Conservation (phyloP, 2,797 vertebrate species). For the Argyrosomus regius region DNA sequence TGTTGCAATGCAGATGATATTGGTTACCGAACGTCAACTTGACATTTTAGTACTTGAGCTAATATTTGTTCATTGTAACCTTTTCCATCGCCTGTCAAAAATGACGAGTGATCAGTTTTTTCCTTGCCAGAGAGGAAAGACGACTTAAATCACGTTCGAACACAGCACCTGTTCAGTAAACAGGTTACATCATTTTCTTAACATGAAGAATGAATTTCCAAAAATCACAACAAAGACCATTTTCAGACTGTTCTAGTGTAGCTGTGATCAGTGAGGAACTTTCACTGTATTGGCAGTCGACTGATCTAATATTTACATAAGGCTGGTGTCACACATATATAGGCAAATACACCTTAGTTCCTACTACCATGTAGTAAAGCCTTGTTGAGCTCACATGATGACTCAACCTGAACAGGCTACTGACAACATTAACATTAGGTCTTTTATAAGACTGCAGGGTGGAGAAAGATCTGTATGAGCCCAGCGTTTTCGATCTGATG, state of each 20-base stretch:
- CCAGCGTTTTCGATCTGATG: slow-evolving; percentile 40
- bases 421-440: slow-evolving; percentile 11
- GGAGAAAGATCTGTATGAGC: slow-evolving; percentile 8
- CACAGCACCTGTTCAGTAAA: slow-evolving; percentile 2
- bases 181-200: not conserved
- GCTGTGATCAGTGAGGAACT: not conserved
- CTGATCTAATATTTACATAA: slow-evolving; percentile 8
- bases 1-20: slow-evolving; percentile 18
- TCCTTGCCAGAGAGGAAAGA: slow-evolving; percentile 10
- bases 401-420: slow-evolving; percentile 10
- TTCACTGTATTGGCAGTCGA: not conserved
- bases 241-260: not conserved
- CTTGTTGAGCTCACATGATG: slow-evolving; percentile 17
- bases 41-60: slow-evolving; percentile 28
- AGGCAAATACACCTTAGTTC: slow-evolving; percentile 9
- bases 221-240: not conserved
- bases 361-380: not conserved
- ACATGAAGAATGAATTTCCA: not conserved
- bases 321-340: not conserved
- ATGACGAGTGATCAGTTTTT: not conserved
- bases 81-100: slow-evolving; percentile 16
- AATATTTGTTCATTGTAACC: slow-evolving; percentile 34
- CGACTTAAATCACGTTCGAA: not conserved
- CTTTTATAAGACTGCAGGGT: slow-evolving; percentile 11
- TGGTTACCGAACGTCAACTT: slow-evolving; percentile 32